Evolutionary conservation across 2,113 vertebrate species (phyloP).

Genomic region (Corvus hawaiiensis): DNA sequence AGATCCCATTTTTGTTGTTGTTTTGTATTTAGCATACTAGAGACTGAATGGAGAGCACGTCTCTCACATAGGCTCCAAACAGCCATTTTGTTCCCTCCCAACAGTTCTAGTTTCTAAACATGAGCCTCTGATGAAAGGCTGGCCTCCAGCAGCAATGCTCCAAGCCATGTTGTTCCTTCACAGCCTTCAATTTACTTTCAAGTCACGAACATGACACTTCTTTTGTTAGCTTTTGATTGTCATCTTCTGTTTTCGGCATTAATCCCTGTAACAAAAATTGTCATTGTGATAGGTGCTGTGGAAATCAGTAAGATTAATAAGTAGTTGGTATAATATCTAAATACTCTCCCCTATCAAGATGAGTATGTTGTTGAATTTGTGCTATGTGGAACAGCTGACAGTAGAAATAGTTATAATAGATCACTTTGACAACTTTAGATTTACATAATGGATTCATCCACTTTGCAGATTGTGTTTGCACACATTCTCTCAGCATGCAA

Average conservation of each 20-base stretch:
- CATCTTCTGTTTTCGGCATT: neutral
- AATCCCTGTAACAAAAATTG: neutral
- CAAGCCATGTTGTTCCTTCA: neutral
- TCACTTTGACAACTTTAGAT: slow-evolving; percentile 55
- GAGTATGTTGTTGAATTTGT: neutral
- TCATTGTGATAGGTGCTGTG: neutral
- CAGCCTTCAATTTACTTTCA: neutral
- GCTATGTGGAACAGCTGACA: slow-evolving; percentile 39
- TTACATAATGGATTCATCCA: slow-evolving; percentile 41
- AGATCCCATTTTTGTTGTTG: neutral
- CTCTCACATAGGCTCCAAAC: neutral
- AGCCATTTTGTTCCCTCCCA: neutral
- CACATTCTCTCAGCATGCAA: neutral
- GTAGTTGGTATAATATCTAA: neutral
- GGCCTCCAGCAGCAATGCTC: slow-evolving; percentile 1
- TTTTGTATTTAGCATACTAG: neutral
- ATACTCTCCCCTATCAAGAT: neutral
- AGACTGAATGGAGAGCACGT: neutral
- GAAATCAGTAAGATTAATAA: slow-evolving; percentile 30
- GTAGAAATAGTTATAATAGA: slow-evolving; percentile 47
- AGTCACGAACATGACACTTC: neutral
- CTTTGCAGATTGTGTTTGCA: neutral
- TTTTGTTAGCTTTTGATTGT: slow-evolving; percentile 16
- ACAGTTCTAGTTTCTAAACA: slow-evolving; percentile 4
- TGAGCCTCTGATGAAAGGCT: neutral